Conservation (phyloP, 2,888 invertebrate genomes). For the Panopea generosa region DNA sequence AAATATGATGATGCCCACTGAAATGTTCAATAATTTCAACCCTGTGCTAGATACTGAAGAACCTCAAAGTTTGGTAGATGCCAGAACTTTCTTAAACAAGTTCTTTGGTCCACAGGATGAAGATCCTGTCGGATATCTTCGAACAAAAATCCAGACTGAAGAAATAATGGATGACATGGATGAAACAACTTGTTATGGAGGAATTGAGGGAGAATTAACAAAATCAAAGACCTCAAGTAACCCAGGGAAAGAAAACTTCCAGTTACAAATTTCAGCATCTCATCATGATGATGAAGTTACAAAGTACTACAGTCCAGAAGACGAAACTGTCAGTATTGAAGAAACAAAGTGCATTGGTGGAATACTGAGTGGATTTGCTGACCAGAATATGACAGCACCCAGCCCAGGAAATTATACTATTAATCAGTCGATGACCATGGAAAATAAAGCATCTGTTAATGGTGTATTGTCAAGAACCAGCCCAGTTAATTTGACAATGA, state of each 20-base stretch:
- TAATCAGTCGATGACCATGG: no score
- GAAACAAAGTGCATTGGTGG: slow-evolving; percentile 40
- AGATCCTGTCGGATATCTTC: no score
- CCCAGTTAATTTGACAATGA: background rate
- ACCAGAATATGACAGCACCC: background rate
- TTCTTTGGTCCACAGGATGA: slow-evolving; percentile 4
- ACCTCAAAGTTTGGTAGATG: no score
- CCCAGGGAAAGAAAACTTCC: no score
- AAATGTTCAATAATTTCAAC: background rate
- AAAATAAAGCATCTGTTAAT: background rate
- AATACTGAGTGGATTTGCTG: slow-evolving; percentile 6
- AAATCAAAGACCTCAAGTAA: no score
- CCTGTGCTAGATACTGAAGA: no score
- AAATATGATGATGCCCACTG: background rate
- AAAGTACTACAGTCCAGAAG: slow-evolving; percentile 2
- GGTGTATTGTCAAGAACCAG: background rate
- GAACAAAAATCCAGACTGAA: no score
- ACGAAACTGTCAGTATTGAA: slow-evolving; percentile 25
- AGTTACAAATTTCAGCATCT: no score
- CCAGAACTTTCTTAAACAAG: background rate
- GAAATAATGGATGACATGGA: slow-evolving; percentile 2
- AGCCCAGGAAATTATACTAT: background rate
- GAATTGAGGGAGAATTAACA: slow-evolving; percentile 4
- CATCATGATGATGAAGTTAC: background rate
- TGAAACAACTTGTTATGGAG: slow-evolving; percentile 12